Percentiles rank a stretch among this genome's conserved stretches.
Conservation (phyloP, 2,113 vertebrate genomes). For the Isurus oxyrinchus region DNA sequence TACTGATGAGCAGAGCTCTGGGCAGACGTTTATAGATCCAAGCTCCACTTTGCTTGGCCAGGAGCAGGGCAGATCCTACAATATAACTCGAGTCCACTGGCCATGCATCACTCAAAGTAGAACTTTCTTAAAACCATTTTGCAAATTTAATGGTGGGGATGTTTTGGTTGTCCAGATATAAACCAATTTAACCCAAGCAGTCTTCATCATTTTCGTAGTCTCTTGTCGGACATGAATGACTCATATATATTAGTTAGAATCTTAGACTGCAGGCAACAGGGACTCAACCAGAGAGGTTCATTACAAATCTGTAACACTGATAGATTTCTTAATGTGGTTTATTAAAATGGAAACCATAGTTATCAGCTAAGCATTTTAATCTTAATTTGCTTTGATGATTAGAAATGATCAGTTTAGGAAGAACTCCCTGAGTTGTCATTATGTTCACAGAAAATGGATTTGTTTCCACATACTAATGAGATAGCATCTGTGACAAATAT, state of each 20-base stretch:
- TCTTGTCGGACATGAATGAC: background rate
- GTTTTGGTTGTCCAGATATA: background rate
- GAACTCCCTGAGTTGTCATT: background rate
- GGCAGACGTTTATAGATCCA: background rate
- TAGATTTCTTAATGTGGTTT: background rate
- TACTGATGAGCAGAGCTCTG: background rate
- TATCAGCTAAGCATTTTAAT: background rate
- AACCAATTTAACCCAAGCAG: background rate
- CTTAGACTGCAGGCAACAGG: background rate
- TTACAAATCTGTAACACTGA: background rate
- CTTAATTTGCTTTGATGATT: background rate
- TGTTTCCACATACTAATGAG: constrained; percentile 11
- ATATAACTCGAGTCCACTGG: background rate
- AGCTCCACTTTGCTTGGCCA: background rate
- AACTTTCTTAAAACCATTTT: background rate
- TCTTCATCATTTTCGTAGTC: background rate
- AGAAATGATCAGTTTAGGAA: background rate
- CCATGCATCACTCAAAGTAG: background rate
- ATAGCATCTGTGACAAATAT: background rate
- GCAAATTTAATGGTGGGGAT: background rate
- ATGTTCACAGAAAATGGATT: background rate
- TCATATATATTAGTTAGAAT: background rate
- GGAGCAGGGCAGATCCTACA: background rate
- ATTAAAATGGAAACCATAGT: background rate
- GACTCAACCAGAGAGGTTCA: background rate